phyloP scores from a whole-genome alignment of 2,888 invertebrate species.

The Chymomyza caudatula region DNA sequence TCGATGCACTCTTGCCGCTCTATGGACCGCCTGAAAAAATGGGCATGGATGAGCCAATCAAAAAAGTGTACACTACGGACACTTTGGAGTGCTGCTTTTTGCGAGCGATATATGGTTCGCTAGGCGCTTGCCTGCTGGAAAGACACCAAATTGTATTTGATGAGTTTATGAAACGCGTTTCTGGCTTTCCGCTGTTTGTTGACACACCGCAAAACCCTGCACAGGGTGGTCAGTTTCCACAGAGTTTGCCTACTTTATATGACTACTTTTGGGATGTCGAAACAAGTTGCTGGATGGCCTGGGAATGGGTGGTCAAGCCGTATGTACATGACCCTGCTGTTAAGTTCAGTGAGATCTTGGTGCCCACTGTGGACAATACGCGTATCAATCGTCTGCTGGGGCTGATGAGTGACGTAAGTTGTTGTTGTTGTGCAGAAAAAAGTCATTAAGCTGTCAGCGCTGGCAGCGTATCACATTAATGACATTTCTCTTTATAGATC shows the following conservation, averaged over 20 bases:
- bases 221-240: slow-evolving; percentile 85
- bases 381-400: slow-evolving; percentile 87
- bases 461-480: not conserved
- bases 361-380: slow-evolving; percentile 93
- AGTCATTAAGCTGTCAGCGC: slow-evolving; percentile 4
- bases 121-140: slow-evolving; percentile 88
- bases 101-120: slow-evolving; percentile 87
- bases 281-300: slow-evolving; percentile 87
- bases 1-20: slow-evolving; percentile 83
- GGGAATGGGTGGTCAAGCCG: slow-evolving; percentile 88
- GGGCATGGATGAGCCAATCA: slow-evolving; percentile 77
- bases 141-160: slow-evolving; percentile 87
- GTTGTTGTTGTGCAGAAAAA: not conserved
- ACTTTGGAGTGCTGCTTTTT: slow-evolving; percentile 86
- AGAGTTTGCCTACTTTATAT: slow-evolving; percentile 84
- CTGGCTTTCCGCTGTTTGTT: slow-evolving; percentile 84
- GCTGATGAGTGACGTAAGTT: slow-evolving; percentile 85
- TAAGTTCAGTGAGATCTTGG: slow-evolving; percentile 90
- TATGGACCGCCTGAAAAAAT: slow-evolving; percentile 77
- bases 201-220: slow-evolving; percentile 84
- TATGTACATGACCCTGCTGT: slow-evolving; percentile 85
- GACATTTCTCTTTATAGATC: slow-evolving; percentile 77
- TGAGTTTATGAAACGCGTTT: slow-evolving; percentile 83
- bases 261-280: slow-evolving; percentile 88
- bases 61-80: slow-evolving; percentile 79